Percentiles rank a stretch among this genome's conserved stretches.
phyloP scores from a whole-genome alignment of 2,113 vertebrate genomes.

The Xenopus tropicalis region UCB_Xtro_10.0 CM004449.2:31060501-31061000 shows the following conservation, averaged over 20 bases:
- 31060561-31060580: too few species aligned
- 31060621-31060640: neutral
- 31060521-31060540: too few species aligned
- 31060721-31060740: constrained; percentile 22
- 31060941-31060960: too few species aligned
- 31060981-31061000: too few species aligned
- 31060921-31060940: too few species aligned
- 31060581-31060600: too few species aligned
- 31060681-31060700: constrained; percentile 1
- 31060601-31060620: constrained; percentile 5
- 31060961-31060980: too few species aligned
- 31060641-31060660: constrained; percentile 1
- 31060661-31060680: neutral
- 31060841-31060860: constrained; percentile 33
- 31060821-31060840: constrained; percentile 27
- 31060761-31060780: constrained; percentile 9
- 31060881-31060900: neutral
- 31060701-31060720: constrained; percentile 19
- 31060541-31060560: too few species aligned
- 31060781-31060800: neutral
- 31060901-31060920: too few species aligned
- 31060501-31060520: too few species aligned
- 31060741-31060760: constrained; percentile 35
- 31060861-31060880: constrained; percentile 15
- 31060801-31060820: constrained; percentile 34